Evolutionary conservation across 2,888 invertebrate genomes (phyloP).

Genomic region (Luperina testacea): DNA sequence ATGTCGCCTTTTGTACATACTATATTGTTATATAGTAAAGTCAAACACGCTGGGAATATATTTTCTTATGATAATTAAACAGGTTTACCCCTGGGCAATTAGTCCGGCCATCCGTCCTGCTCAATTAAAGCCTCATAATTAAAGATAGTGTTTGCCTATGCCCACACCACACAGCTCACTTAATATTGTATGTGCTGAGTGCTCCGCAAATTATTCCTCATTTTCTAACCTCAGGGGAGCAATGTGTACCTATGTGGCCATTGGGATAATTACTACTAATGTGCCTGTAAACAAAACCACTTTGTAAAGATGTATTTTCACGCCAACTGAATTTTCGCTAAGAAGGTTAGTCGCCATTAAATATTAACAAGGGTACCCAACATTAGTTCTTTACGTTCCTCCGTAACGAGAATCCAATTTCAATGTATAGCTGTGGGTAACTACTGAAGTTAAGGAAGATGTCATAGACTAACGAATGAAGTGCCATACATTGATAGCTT

Average conservation of each 20-base stretch:
- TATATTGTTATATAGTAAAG: too few species aligned
- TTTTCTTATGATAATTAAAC: neutral
- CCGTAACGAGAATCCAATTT: neutral
- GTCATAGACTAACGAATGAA: neutral
- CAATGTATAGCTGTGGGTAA: neutral
- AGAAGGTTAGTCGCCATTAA: neutral
- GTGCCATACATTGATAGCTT: neutral
- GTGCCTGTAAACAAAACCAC: constrained; percentile 4
- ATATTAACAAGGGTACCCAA: neutral
- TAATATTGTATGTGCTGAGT: constrained; percentile 23
- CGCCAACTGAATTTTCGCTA: neutral
- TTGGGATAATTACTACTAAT: constrained; percentile 6
- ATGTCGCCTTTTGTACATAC: too few species aligned
- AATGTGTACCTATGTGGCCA: neutral
- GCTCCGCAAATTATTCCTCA: constrained; percentile 66
- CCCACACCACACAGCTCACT: constrained; percentile 56
- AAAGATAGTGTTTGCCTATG: constrained; percentile 60
- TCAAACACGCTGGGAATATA: neutral
- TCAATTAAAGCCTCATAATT: constrained; percentile 62
- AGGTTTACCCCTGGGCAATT: neutral
- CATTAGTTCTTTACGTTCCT: neutral
- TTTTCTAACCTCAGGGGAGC: constrained; percentile 57
- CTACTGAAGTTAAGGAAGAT: neutral
- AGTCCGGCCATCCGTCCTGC: neutral
- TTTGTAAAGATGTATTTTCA: constrained; percentile 18